These are phyloP conservation scores for Semaprochilodus insignis DNA, from an alignment of 2,797 vertebrate genomes.

Conservation along the genomic window DNA sequence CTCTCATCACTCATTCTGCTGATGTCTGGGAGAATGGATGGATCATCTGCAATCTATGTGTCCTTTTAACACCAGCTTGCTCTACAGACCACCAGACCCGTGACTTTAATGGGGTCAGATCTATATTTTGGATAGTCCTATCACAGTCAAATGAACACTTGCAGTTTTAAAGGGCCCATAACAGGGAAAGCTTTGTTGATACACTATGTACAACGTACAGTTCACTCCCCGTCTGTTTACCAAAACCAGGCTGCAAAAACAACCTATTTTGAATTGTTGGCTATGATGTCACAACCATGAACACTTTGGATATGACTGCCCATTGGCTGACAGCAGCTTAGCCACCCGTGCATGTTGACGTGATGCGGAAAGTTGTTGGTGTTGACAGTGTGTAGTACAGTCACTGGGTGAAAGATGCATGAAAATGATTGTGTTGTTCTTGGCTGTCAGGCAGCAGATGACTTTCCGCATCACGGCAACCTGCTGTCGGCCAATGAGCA, in stretches of 20 bases:
- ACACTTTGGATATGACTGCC: no score
- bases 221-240: background rate
- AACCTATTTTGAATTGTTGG: background rate
- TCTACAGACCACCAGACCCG: background rate
- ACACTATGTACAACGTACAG: no score
- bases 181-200: no score
- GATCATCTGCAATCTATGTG: background rate
- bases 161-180: no score
- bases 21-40: background rate
- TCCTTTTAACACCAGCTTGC: background rate
- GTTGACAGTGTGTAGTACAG: no score
- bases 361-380: background rate
- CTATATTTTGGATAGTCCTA: background rate
- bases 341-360: background rate
- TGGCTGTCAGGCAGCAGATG: no score
- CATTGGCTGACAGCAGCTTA: background rate
- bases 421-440: no score
- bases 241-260: background rate
- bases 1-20: constrained; percentile 15
- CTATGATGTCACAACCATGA: background rate
- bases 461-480: no score
- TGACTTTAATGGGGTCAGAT: background rate
- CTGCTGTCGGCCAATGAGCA: no score
- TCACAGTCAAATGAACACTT: no score
- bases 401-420: background rate